Evolutionary conservation across 2,888 invertebrate species (phyloP).

Genomic region (Papilio protenor): DNA sequence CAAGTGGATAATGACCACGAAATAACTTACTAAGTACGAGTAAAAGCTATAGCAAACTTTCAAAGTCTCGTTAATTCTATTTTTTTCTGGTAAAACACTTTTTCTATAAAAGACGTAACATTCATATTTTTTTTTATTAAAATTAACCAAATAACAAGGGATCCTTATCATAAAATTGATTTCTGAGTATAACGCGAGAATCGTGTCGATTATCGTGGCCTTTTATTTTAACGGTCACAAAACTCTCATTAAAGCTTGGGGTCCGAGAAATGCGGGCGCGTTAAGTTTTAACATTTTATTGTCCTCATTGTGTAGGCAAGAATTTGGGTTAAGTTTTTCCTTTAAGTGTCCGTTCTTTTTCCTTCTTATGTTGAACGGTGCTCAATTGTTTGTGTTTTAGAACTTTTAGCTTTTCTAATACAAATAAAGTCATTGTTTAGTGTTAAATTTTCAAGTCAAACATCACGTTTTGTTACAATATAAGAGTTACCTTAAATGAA

Average conservation of each 20-base stretch:
- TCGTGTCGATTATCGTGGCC: neutral
- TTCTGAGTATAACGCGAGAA: neutral
- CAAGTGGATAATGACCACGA: too few relatives aligned
- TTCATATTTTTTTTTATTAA: neutral
- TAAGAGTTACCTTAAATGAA: neutral
- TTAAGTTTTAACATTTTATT: slow-evolving; percentile 31
- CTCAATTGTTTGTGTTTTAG: slow-evolving; percentile 5
- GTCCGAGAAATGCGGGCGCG: slow-evolving; percentile 24
- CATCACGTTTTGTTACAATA: too few relatives aligned
- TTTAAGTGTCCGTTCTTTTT: slow-evolving; percentile 5
- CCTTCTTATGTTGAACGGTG: neutral
- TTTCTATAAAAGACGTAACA: neutral
- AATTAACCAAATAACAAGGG: neutral
- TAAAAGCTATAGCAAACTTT: too few relatives aligned
- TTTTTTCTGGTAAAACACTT: too few relatives aligned
- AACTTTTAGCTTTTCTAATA: neutral
- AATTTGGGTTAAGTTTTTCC: slow-evolving; percentile 20
- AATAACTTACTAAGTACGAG: too few relatives aligned
- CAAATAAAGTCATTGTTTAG: neutral
- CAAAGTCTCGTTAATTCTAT: too few relatives aligned
- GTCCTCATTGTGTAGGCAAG: slow-evolving; percentile 9
- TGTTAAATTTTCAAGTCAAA: neutral
- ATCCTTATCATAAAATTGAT: slow-evolving; percentile 1
- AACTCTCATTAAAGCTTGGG: slow-evolving; percentile 27
- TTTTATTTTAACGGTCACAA: slow-evolving; percentile 27